These are phyloP conservation scores for Syncerus caffer DNA, from an alignment of 2,797 vertebrate genomes.

Conservation along the genomic window DNA sequence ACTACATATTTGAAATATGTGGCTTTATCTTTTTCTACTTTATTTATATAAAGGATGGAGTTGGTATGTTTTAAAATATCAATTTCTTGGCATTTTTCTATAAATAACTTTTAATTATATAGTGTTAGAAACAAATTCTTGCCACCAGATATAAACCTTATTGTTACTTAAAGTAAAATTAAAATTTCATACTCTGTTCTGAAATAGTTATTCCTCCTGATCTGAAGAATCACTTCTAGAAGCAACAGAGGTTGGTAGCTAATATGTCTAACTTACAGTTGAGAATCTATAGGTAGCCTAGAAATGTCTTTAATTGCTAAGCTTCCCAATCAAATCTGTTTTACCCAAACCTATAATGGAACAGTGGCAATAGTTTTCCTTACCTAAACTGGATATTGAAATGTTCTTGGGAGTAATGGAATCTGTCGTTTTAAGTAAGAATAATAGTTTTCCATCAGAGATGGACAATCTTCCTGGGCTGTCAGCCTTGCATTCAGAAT, in stretches of 20 bases:
- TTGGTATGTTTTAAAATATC: constrained; percentile 53
- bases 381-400: neutral
- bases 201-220: constrained; percentile 39
- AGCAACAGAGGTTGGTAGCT: neutral
- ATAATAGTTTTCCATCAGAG: neutral
- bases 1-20: neutral
- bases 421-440: neutral
- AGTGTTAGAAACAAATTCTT: constrained; percentile 52
- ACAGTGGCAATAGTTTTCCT: neutral
- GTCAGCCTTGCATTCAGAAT: neutral
- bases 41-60: constrained; percentile 20
- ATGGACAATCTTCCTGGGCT: neutral
- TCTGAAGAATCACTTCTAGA: neutral
- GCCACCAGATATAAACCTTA: constrained; percentile 48
- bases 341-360: neutral
- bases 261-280: neutral
- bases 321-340: neutral
- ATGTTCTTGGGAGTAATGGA: neutral
- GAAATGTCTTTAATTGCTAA: neutral
- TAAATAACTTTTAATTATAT: constrained; percentile 65
- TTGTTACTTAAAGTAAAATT: constrained; percentile 59
- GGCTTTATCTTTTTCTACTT: neutral
- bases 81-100: constrained; percentile 34
- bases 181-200: constrained; percentile 47
- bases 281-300: neutral